Evolutionary conservation across 2,113 vertebrate genomes (phyloP), one percentile per base, ranked within the genome.

Genomic region (Mastomys natalensis): DNA sequence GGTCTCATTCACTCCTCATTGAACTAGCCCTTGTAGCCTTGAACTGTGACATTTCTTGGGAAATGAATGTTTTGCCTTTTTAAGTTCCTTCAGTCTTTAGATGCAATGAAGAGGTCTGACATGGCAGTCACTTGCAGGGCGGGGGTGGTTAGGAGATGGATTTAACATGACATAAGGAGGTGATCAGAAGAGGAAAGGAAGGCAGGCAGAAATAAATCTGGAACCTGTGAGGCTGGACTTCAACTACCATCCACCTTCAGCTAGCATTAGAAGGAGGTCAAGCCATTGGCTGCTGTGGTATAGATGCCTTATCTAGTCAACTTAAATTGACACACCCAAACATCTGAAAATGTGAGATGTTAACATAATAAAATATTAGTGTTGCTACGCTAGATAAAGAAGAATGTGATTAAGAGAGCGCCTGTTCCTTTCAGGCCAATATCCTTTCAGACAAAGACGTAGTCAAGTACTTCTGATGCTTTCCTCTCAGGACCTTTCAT

Each of bases 171-270:
- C 26, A 58, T 12, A 17, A 53, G 48, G 64, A 22, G 17, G 34
- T 58, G 43, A 3, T 53, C 43, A 80, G 31, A 2, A 82, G 5
- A 77, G 17, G 68, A 70, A 68, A n/a, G 45, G 21, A 70, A 82
- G 40, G 66, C 0, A 16, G 22, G 6, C 7, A 37, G 45, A 6
- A 21, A 29, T 43, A 48, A 15, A 51, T 9, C 31, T 21, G 53
- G 29, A 62, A 9, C 19, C 34, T 13, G 10, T 16, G 7, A 53
- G 3, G 0, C 16, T 0, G 2, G 70, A 7, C 4, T 7, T 3
- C 3, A 2, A 1, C 21, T 76, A 80, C 82, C 31, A 11, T 31
- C 26, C 8, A 12, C 15, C 7, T 84, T 45, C 19, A 40, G 43
- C 24, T 3, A 66, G 4, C 17, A 62, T 4, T 4, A 24, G 34